Evolutionary conservation across 2,797 vertebrate genomes (phyloP).

Genomic region (Novumbra hubbsi): DNA sequence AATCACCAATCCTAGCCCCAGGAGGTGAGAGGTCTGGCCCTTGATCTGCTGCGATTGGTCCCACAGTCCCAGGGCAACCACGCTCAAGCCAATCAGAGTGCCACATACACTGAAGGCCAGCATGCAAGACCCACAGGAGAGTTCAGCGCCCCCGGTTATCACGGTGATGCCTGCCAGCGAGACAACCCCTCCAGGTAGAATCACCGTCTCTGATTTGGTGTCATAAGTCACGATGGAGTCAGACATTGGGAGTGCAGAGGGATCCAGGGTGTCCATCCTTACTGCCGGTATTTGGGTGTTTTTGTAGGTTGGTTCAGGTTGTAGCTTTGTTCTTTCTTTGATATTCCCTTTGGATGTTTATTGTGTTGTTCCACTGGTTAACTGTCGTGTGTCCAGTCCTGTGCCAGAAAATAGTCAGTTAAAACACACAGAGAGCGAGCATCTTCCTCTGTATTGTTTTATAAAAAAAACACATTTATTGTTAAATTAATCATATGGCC

Average conservation of each 20-base stretch:
- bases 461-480: not conserved
- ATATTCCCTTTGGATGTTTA: not conserved
- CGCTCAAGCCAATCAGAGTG: slow-evolving; percentile 70
- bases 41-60: slow-evolving; percentile 40
- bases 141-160: slow-evolving; percentile 74
- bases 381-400: slow-evolving; percentile 7
- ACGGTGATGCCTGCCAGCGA: slow-evolving; percentile 73
- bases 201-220: slow-evolving; percentile 64
- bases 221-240: slow-evolving; percentile 62
- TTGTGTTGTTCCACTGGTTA: not conserved
- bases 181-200: slow-evolving; percentile 68
- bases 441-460: not conserved
- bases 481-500: not conserved
- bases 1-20: slow-evolving; percentile 68
- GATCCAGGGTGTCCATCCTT: slow-evolving; percentile 62
- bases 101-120: slow-evolving; percentile 76
- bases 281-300: slow-evolving; percentile 32
- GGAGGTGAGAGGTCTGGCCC: slow-evolving; percentile 56
- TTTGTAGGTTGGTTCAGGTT: slow-evolving; percentile 8
- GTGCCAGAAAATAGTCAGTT: not conserved
- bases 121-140: slow-evolving; percentile 75
- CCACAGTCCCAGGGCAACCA: slow-evolving; percentile 71
- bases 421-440: not conserved
- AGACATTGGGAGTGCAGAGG: slow-evolving; percentile 50
- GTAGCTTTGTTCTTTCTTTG: not conserved